phyloP scores from a whole-genome alignment of 2,888 invertebrate species.

The Drosophila paramelanica region DNA sequence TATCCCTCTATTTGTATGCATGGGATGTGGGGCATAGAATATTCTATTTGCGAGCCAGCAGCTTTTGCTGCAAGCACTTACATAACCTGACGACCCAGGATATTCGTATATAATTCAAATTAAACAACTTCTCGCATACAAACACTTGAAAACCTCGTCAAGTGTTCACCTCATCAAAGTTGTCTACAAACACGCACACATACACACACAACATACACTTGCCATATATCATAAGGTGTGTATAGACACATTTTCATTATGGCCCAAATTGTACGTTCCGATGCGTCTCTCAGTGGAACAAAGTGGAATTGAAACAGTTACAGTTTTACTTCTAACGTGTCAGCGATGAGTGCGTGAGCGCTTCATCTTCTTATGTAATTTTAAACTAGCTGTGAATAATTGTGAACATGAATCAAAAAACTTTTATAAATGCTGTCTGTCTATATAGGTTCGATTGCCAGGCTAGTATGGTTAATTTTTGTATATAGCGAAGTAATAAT shows the following conservation, averaged over 20 bases:
- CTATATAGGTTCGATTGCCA: too few species aligned
- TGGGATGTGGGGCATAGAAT: background rate
- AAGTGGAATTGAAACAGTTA: constrained; percentile 72
- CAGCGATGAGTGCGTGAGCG: constrained; percentile 27
- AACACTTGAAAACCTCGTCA: constrained; percentile 60
- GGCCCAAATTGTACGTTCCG: constrained; percentile 36
- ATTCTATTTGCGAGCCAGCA: background rate
- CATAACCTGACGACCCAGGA: constrained; percentile 55
- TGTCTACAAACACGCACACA: constrained; percentile 42
- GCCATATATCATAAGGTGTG: constrained; percentile 49
- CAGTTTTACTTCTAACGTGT: constrained; percentile 45
- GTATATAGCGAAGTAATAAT: too few species aligned
- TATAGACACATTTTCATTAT: constrained; percentile 67
- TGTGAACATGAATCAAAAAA: background rate
- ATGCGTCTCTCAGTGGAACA: constrained; percentile 48
- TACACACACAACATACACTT: constrained; percentile 2
- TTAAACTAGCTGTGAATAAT: background rate
- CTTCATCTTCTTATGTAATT: constrained; percentile 58
- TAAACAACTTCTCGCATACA: constrained; percentile 69
- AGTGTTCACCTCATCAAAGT: constrained; percentile 49
- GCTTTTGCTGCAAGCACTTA: constrained; percentile 48
- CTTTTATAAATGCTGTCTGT: background rate
- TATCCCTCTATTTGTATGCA: too few species aligned
- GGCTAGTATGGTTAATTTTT: too few species aligned
- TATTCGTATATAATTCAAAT: constrained; percentile 69